These are phyloP conservation scores for Malaclemys terrapin DNA, from an alignment of 2,113 vertebrate species.

Conservation along the genomic window DNA sequence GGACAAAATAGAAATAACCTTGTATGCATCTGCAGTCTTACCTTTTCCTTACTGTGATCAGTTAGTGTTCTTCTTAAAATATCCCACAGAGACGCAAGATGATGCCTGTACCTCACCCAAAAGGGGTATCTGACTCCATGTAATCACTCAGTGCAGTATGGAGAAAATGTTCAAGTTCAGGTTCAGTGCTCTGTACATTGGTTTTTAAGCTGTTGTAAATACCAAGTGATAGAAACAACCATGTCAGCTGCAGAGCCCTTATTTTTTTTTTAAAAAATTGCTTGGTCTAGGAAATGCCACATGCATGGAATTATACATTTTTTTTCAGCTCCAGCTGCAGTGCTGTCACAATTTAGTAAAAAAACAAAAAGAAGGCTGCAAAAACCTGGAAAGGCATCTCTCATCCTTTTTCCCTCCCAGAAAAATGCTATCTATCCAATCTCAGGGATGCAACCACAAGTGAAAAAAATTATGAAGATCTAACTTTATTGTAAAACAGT, in stretches of 20 bases:
- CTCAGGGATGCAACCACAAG: constrained; percentile 9
- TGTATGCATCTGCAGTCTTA: not conserved
- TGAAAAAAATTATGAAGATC: constrained; percentile 29
- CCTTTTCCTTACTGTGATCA: constrained; percentile 54
- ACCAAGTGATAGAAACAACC: not conserved
- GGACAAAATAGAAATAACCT: not conserved
- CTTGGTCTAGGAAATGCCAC: not conserved
- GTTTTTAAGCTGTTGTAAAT: not conserved
- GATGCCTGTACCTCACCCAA: constrained; percentile 46
- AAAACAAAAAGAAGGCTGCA: constrained; percentile 3
- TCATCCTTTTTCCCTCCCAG: constrained; percentile 17
- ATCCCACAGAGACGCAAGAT: constrained; percentile 50
- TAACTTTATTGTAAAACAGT: constrained; percentile 47
- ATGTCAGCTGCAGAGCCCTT: not conserved
- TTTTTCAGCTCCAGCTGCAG: constrained; percentile 57
- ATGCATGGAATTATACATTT: constrained; percentile 8
- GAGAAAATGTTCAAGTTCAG: constrained; percentile 66
- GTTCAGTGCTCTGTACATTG: constrained; percentile 24
- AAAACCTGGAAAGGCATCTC: constrained; percentile 11
- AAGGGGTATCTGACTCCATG: constrained; percentile 62
- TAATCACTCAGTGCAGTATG: constrained; percentile 46
- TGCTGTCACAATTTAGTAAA: constrained; percentile 3
- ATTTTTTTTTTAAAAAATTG: not conserved
- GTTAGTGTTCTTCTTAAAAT: constrained; percentile 56
- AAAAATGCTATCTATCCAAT: constrained; percentile 35